Base-by-base conservation (phyloP, 2,113 vertebrate genomes). In the Paradisaea rubra region DNA sequence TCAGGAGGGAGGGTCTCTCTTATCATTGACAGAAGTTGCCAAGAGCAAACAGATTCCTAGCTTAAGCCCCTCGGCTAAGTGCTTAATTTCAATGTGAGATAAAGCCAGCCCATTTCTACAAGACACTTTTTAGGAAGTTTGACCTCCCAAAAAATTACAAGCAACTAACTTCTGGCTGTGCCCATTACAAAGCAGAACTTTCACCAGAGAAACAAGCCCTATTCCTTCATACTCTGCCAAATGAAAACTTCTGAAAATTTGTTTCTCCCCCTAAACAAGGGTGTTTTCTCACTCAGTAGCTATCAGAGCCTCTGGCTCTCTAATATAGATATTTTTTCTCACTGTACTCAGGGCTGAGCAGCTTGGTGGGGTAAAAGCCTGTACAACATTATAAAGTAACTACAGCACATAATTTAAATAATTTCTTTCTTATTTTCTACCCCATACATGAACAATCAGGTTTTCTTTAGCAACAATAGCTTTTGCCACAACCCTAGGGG, bases 401-500 rank as follows among this genome's bases (percentile, higher is more conserved):
- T 74, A 41, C 42, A 86, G 44, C 31, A 78, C 0, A 5, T 25
- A 81, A 72, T 61, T 64, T 44, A 22, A 82, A 68, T 63, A 33
- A 77, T 66, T 94, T 89, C 16, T 90, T 73, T 86, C 35, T 82
- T 72, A 39, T 53, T 89, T 77, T 78, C 53, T 60, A 78, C 23
- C 22, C 72, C 86, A 42, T 33, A 69, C 22, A 78, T 7, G n/a
- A 92, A 47, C 72, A 93, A 76, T 66, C 60, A 47, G 49, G n/a
- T 88, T 92, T 88, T 60, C 79, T 91, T 86, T 22, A 93, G 47
- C 59, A 89, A 73, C n/a, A 91, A 74, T 31, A 69, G 92, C 76
- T 92, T 91, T 87, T 93, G 80, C 84, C 66, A 81, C 77, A 93
- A 88, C 41, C 92, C 59, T 25, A 85, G 49, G 66, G 79, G 73